These are phyloP conservation scores for Conchocele bisecta DNA, from an alignment of 2,888 invertebrate genomes.

Conservation along the genomic window DNA sequence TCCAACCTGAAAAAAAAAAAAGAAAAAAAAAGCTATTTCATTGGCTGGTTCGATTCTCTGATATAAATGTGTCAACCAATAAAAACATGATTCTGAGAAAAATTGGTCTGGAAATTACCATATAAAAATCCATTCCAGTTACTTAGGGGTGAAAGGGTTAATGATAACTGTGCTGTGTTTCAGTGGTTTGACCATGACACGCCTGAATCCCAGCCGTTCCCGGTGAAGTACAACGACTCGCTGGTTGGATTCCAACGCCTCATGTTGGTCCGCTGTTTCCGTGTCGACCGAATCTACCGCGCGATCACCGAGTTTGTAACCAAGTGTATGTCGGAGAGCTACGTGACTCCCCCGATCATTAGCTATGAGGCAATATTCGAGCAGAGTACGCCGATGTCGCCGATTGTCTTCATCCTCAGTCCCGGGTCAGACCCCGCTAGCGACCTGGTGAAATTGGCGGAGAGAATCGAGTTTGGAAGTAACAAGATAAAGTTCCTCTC, in stretches of 20 bases:
- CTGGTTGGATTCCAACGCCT: slow-evolving; percentile 88
- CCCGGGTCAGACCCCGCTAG: slow-evolving; percentile 83
- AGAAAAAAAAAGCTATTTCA: neutral
- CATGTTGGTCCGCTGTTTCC: slow-evolving; percentile 94
- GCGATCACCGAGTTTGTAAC: slow-evolving; percentile 93
- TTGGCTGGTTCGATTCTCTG: neutral
- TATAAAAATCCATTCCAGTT: too few relatives aligned
- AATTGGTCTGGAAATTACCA: too few relatives aligned
- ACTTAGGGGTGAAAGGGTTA: too few relatives aligned
- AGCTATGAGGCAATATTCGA: slow-evolving; percentile 93
- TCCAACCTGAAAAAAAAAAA: neutral
- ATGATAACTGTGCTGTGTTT: slow-evolving; percentile 35
- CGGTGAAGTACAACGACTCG: slow-evolving; percentile 87
- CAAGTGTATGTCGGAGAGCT: slow-evolving; percentile 92
- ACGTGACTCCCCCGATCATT: slow-evolving; percentile 93
- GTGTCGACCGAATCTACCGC: slow-evolving; percentile 93
- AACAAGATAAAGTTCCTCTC: slow-evolving; percentile 83
- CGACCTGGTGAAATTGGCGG: slow-evolving; percentile 83
- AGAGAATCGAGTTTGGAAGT: slow-evolving; percentile 82
- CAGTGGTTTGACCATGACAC: slow-evolving; percentile 94
- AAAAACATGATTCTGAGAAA: too few relatives aligned
- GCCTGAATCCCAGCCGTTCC: slow-evolving; percentile 89
- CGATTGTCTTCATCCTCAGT: slow-evolving; percentile 83
- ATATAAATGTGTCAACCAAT: neutral
- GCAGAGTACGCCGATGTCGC: slow-evolving; percentile 89